Percentiles rank a stretch among this genome's conserved stretches.
Conservation (phyloP, 2,888 invertebrate species). For the Standfussiana lucernea region DNA sequence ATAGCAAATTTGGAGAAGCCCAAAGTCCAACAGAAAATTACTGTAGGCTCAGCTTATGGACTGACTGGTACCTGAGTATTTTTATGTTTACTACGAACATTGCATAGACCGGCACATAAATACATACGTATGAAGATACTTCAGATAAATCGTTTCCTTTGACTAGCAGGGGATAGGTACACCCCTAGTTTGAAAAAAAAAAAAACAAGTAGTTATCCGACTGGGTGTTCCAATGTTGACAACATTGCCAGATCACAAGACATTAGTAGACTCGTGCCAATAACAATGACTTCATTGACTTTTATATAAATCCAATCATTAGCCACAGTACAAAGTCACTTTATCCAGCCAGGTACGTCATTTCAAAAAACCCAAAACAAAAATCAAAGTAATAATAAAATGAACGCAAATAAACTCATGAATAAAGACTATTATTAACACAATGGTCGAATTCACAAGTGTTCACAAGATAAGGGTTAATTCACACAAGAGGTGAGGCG, state of each 20-base stretch:
- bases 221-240: too few relatives aligned
- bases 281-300: background rate
- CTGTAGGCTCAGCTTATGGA: background rate
- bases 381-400: constrained; percentile 24
- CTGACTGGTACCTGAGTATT: background rate
- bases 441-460: constrained; percentile 48
- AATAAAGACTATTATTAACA: constrained; percentile 45
- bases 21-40: background rate
- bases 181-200: too few relatives aligned
- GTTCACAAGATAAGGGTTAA: constrained; percentile 71
- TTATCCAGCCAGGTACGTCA: constrained; percentile 3
- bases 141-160: background rate
- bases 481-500: constrained; percentile 70
- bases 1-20: background rate
- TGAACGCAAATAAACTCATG: constrained; percentile 32
- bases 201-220: background rate
- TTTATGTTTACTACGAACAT: background rate
- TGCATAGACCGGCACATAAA: too few relatives aligned
- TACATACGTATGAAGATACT: background rate
- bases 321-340: background rate
- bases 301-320: background rate
- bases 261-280: background rate
- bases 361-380: constrained; percentile 15
- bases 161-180: background rate
- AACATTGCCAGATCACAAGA: background rate